Conservation (phyloP, 2,797 vertebrate species). For the Pantherophis vulpinus region DNA sequence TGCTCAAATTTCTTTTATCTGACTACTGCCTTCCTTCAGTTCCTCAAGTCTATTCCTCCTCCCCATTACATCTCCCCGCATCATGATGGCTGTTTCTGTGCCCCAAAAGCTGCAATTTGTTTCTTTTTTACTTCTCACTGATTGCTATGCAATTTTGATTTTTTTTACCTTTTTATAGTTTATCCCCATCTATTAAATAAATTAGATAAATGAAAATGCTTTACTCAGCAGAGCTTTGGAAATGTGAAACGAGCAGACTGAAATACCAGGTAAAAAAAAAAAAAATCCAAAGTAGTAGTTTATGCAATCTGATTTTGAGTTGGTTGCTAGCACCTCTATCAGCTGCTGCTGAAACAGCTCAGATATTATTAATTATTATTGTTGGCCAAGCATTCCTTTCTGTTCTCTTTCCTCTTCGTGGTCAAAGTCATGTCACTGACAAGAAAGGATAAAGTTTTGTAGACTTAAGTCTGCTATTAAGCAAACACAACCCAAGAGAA, state of each 20-base stretch:
- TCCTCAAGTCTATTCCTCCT: background rate
- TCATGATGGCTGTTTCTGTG: background rate
- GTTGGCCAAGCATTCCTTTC: background rate
- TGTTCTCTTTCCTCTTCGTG: background rate
- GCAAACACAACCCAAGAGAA: background rate
- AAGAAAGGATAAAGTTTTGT: background rate
- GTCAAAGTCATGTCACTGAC: background rate
- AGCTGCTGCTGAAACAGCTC: background rate
- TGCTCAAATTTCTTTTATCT: background rate
- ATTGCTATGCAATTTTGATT: background rate
- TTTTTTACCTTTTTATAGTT: background rate
- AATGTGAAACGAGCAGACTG: too few species aligned
- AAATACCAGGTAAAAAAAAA: background rate
- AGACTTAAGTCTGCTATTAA: background rate
- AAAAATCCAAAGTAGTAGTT: background rate
- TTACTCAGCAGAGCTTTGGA: background rate
- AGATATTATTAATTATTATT: background rate
- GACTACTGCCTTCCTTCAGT: background rate
- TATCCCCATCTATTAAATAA: background rate
- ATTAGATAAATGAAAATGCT: background rate
- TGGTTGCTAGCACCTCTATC: background rate
- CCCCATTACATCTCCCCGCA: background rate
- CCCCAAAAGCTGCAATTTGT: background rate
- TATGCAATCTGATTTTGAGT: background rate
- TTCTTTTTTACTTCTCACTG: background rate